A percentile compares a stretch with the other conserved stretches of the same genome.
Conservation (phyloP, 2,888 invertebrate genomes). For the Cephus nigrinus region DNA sequence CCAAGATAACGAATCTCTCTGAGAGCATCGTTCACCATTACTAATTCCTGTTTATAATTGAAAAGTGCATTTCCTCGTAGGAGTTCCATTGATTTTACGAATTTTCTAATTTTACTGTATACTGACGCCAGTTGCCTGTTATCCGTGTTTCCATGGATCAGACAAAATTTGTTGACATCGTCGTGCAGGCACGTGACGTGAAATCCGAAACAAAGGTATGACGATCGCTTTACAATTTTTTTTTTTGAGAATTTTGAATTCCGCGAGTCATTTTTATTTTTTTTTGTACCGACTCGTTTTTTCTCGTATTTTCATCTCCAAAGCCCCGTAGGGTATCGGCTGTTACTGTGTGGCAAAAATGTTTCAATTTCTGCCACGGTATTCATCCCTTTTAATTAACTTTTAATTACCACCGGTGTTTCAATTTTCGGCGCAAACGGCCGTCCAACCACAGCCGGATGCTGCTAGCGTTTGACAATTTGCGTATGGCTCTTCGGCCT, state of each 20-base stretch:
- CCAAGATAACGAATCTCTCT: constrained; percentile 33
- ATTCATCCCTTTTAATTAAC: constrained; percentile 46
- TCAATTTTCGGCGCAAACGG: too few species aligned
- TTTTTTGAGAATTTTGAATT: constrained; percentile 18
- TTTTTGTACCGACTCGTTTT: too few species aligned
- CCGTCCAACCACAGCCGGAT: too few species aligned
- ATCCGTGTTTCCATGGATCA: too few species aligned
- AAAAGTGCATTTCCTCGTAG: constrained; percentile 37
- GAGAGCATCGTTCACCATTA: constrained; percentile 36
- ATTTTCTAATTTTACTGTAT: too few species aligned
- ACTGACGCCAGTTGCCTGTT: too few species aligned
- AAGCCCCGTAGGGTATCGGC: neutral
- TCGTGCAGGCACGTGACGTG: too few species aligned
- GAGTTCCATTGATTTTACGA: constrained; percentile 31
- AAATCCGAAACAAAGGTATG: neutral
- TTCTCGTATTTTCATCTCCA: too few species aligned
- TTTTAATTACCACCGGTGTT: constrained; percentile 37
- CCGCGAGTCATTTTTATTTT: neutral
- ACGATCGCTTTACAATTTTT: neutral
- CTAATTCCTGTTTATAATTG: constrained; percentile 30
- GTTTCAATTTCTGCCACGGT: constrained; percentile 12
- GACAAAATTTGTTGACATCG: too few species aligned
- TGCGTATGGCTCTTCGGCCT: too few species aligned
- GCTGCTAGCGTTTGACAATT: too few species aligned
- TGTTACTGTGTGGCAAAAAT: neutral